These are phyloP conservation scores for Diorhabda sublineata DNA, from an alignment of 1,140 invertebrate species.

Conservation along the genomic window DNA sequence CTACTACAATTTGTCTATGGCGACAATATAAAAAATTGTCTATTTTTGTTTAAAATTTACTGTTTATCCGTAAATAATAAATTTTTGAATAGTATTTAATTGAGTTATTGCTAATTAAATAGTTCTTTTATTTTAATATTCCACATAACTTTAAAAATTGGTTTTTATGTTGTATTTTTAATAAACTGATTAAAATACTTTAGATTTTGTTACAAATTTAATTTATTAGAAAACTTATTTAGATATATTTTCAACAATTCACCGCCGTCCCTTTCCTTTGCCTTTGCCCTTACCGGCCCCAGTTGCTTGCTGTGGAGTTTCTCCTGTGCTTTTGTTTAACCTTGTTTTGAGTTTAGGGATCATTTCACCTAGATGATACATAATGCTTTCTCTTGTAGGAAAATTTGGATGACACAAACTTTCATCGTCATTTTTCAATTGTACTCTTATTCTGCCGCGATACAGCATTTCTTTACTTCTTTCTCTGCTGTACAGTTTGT, in stretches of 20 bases:
- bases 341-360: constrained; percentile 91
- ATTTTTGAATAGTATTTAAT: no score
- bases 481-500: constrained; percentile 91
- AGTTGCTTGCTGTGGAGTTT: constrained; percentile 28
- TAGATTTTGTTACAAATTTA: no score
- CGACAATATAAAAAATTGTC: no score
- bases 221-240: neutral
- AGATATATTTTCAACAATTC: constrained; percentile 1
- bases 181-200: no score
- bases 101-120: no score
- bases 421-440: constrained; percentile 91
- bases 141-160: no score
- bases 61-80: no score
- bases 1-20: no score
- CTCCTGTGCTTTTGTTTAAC: constrained; percentile 44
- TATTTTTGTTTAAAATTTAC: no score
- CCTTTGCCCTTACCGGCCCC: constrained; percentile 39
- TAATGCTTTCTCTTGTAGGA: constrained; percentile 70
- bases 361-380: constrained; percentile 73
- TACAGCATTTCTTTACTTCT: constrained; percentile 79
- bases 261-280: constrained; percentile 37
- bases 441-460: constrained; percentile 84
- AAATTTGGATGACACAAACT: constrained; percentile 69
- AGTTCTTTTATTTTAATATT: no score
- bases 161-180: no score